These are phyloP conservation scores for Agelastica alni DNA, from an alignment of 2,888 invertebrate genomes.

Conservation along the genomic window DNA sequence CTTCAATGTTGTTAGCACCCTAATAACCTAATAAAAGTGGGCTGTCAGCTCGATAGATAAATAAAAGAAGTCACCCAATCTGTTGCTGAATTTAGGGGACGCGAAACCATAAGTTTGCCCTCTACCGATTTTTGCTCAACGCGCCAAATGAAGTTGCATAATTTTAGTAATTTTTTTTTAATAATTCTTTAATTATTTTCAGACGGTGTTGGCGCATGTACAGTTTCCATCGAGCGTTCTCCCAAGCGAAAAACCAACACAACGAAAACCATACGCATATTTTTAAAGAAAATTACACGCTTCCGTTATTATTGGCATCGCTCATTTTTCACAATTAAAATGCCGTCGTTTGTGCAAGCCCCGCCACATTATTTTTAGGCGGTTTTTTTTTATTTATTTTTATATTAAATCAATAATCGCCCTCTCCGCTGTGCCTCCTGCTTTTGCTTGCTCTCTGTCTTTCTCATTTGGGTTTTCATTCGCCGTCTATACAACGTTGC, in stretches of 20 bases:
- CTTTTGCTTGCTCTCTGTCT: constrained; percentile 20
- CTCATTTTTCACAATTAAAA: constrained; percentile 34
- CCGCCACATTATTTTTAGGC: constrained; percentile 26
- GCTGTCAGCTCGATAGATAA: too few relatives aligned
- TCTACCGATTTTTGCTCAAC: too few relatives aligned
- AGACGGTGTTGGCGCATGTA: constrained; percentile 35
- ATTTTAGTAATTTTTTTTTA: background rate
- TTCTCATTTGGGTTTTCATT: constrained; percentile 24
- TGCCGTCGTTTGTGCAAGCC: constrained; percentile 22
- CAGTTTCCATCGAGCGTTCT: constrained; percentile 47
- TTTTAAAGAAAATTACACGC: constrained; percentile 27
- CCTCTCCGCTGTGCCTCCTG: constrained; percentile 26
- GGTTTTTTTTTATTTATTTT: constrained; percentile 34
- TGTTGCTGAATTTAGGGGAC: too few relatives aligned
- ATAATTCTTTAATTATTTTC: too few relatives aligned
- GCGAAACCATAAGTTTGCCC: too few relatives aligned
- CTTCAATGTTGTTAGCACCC: too few relatives aligned
- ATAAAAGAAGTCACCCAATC: too few relatives aligned
- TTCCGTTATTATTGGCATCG: constrained; percentile 23
- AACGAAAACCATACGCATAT: constrained; percentile 34
- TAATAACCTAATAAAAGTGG: too few relatives aligned
- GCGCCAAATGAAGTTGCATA: too few relatives aligned
- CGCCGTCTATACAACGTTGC: constrained; percentile 19
- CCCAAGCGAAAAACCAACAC: constrained; percentile 30
- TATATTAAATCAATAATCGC: constrained; percentile 35